Base-by-base conservation (phyloP, 2,113 vertebrate species). In the Echinops telfairi region DNA sequence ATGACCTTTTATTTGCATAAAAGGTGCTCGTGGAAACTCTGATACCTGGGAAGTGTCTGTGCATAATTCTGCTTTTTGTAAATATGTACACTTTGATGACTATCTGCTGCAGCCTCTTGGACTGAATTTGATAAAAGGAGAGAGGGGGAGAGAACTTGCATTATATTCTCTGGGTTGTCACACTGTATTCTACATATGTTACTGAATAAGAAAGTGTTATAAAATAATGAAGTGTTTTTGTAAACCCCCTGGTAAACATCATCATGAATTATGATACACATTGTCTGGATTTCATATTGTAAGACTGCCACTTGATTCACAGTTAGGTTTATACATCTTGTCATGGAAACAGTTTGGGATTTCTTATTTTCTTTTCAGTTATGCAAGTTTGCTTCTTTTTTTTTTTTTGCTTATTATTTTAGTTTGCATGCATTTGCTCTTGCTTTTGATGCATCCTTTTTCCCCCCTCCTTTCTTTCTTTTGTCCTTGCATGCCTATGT, bases 271-370 rank as follows among this genome's bases (percentile, higher is more conserved):
- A 97, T 53, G 83, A 97, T 98, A 98, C 76, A n/a, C 97, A 97
- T 98, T 97, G 97, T 97, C 97, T 98, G 97, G 98, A 97, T 98
- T 98, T 98, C 97, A 97, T 86, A 70, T 98, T 98, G 97, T 98
- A 97, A 98, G 98, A 97, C 98, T 98, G 97, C 97, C 43, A 93
- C 97, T 98, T 97, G 96, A 97, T 97, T 97, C 97, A 95, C 98
- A 96, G 95, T 98, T 98, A 96, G 94, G 97, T 98, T 97, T 97
- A 97, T 98, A 96, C 97, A 97, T 98, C 98, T 98, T 97, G 98
- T 98, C 97, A 97, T 97, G 97, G 97, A 98, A 98, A 98, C 97
- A 93, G 98, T 97, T 98, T 96, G 95, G 96, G 89, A 96, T 97
- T 97, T 97, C 96, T 97, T 98, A 97, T 97, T 98, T 98, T 98